Base-by-base conservation (phyloP, 2,888 invertebrate genomes). In the Andrena trimmerana region DNA sequence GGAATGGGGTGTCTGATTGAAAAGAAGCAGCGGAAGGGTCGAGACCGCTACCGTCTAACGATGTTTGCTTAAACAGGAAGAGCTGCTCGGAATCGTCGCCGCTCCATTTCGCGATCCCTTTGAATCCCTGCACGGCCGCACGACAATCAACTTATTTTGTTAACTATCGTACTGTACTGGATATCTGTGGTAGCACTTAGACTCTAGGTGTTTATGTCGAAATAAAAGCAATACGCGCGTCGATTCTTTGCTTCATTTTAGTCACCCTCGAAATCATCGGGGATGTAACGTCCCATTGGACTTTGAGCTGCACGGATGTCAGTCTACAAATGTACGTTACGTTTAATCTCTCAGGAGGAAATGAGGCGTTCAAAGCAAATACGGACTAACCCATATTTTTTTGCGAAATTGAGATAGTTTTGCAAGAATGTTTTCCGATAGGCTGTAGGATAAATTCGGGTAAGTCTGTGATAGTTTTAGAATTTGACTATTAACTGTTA, bases 101-200 rank as follows among this genome's bases (percentile, higher is more conserved):
- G n/a, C 60, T 54, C 27, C 42, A 63, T 60, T 68, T 52, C 29
- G 13, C 29, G 20, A 36, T 27, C 27, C 42, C 29, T 65, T 33
- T 8, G 10, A 66, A 31, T 59, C 63, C 74, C 65, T 77, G 78
- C 74, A 80, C 83, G 77, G 76, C 29, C 69, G 33, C 78, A 81
- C 75, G 89, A 89, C 89, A 89, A 89, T 89, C 89, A 88, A 80
- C 67, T 86, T 86, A 85, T 82, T 86, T 85, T 88, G 82, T 76
- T 85, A 89, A 83, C 33, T 74, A 80, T 83, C 66, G 72, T 72
- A 73, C 72, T 88, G 71, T 77, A 78, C 33, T 80, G 69, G 78
- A 71, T 88, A 67, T 88, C 57, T 87, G 85, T 88, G 79, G 70
- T 79, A 78, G 65, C 42, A 65, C 60, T 57, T 88, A 75, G 66